Base-by-base conservation (phyloP, 2,113 vertebrate genomes). In the Microcebus griseorufus region DNA sequence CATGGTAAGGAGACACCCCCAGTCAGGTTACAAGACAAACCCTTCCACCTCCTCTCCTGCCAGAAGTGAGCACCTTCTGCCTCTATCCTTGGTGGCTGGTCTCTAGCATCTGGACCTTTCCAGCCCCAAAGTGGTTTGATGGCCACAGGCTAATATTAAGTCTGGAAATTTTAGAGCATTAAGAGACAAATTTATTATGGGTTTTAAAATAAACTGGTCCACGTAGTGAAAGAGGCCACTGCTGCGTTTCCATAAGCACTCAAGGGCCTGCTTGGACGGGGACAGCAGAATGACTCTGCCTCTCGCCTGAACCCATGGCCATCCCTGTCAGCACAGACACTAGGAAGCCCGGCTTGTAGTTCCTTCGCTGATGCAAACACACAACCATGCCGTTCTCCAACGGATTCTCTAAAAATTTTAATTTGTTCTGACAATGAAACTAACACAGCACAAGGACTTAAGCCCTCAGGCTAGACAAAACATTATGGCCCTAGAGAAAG, bases 351-450 rank as follows among this genome's bases (percentile, higher is more conserved):
- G 20, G 13, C 48, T 51, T 51, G 70, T 3, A 42, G 72, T 4
- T 72, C 51, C 42, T 89, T 58, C 22, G 72, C 51, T 67, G 32
- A 37, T 8, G 88, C 16, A 93, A 84, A 83, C 42, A 72, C 95
- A 72, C 64, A 72, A 91, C 42, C 72, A 83, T 88, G 93, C 93
- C 67, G 65, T 45, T 79, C 88, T 72, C 48, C 90, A 45, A 14
- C 3, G 85, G 65, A n/a, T n/a, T 90, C 97, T 96, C 79, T 95
- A 95, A 93, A 95, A 89, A 45, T n/a, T 89, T 99, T 99, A 98
- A 98, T 99, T 98, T 97, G 88, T 98, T 98, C 97, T 98, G 98
- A 98, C 97, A 98, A 98, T 64, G 97, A 98, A 98, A 97, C 93
- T 96, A 96, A 96, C 55, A 78, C 34, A 32, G 73, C 85, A 6